Evolutionary conservation across 2,888 invertebrate genomes (phyloP), one percentile per base, ranked within the genome.

Genomic region (Xanthorhoe spadicearia): DNA sequence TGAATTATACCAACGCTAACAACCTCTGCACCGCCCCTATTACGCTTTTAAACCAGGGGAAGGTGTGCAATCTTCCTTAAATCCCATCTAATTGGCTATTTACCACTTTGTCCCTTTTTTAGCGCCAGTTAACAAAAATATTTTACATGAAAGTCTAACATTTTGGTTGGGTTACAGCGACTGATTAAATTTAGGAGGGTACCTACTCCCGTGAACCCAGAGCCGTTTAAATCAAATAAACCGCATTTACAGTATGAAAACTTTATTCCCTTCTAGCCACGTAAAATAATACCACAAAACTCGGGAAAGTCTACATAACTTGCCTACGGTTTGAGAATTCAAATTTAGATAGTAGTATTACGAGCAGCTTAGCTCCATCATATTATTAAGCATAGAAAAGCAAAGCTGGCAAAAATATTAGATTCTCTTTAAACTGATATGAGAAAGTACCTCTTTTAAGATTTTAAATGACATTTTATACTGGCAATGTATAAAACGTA

Each of bases 281-380:
- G 76, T 82, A 78, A 81, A 83, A 84, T 83, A 82, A 82, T 82
- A 82, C 83, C 81, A 75, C 83, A 78, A 74, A 82, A 78, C 80
- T 79, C 76, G 69, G 76, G 60, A 79, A 76, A 81, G 80, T 80
- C 77, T 81, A 77, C 77, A 77, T 76, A 82, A 82, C 76, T 80
- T 78, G 75, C 68, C 76, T 76, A 82, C 79, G 77, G 78, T 71
- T 79, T 80, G 76, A 74, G 82, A 83, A 83, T 82, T 81, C 78
- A 77, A 81, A 81, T 81, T 76, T 72, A 72, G 76, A 78, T 77
- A 76, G 76, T 77, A 75, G 77, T 81, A 75, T 78, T 76, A 74
- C 71, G 61, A 71, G 73, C 71, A 72, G 73, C 74, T 75, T 74
- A 73, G 54, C 68, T 62, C 61, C 69, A 64, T 73, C 70, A 77